phyloP scores from a whole-genome alignment of 2,113 vertebrate genomes.

The Mustela nigripes region DNA sequence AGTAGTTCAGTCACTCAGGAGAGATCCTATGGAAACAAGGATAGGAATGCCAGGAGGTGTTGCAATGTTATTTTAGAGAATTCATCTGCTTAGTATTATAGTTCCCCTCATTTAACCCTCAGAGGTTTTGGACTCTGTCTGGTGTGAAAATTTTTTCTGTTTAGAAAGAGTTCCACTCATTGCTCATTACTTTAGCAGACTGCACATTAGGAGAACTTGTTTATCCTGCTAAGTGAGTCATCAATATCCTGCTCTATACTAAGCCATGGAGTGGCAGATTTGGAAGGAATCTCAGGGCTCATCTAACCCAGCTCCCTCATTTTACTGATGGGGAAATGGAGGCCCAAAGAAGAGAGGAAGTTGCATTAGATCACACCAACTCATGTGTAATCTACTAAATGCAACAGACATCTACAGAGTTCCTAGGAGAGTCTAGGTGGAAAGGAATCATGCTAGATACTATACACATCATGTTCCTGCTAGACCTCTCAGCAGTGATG shows the following conservation, averaged over 20 bases:
- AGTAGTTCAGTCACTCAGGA: slow-evolving; percentile 77
- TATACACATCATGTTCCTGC: not conserved
- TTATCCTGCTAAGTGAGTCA: slow-evolving; percentile 86
- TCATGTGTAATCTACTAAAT: not conserved
- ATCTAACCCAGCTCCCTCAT: not conserved
- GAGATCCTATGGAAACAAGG: slow-evolving; percentile 85
- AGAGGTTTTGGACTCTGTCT: slow-evolving; percentile 87
- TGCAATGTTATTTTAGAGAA: slow-evolving; percentile 89
- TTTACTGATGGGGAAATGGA: not conserved
- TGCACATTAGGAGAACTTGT: slow-evolving; percentile 82
- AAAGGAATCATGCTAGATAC: not conserved
- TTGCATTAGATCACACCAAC: not conserved
- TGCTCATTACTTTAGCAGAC: slow-evolving; percentile 84
- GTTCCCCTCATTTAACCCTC: slow-evolving; percentile 88
- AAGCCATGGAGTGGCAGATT: slow-evolving; percentile 47
- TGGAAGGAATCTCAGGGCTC: slow-evolving; percentile 35
- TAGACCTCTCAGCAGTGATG: not conserved
- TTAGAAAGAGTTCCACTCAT: slow-evolving; percentile 86
- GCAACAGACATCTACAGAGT: not conserved
- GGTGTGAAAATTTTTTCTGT: slow-evolving; percentile 87
- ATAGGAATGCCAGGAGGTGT: slow-evolving; percentile 85
- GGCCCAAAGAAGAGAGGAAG: not conserved
- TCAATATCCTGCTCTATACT: slow-evolving; percentile 72
- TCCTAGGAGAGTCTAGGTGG: not conserved
- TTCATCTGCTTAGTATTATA: slow-evolving; percentile 89